Conservation (phyloP, 2,888 invertebrate species). For the Sarcophaga subvicina region DNA sequence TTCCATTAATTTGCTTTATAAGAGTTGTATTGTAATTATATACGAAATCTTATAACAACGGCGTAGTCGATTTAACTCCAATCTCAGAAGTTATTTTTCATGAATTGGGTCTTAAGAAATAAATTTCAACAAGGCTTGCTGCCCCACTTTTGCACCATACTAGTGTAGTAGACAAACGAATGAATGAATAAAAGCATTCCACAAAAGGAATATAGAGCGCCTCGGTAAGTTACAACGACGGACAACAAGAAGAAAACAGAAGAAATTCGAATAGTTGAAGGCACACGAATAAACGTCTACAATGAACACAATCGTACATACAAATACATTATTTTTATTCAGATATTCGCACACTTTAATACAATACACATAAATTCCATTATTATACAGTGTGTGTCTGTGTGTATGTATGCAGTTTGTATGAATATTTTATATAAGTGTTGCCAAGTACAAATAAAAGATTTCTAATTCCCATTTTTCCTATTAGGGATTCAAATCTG, state of each 20-base stretch:
- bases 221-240: slow-evolving; percentile 48
- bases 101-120: background rate
- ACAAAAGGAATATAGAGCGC: slow-evolving; percentile 24
- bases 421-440: slow-evolving; percentile 18
- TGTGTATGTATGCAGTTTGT: background rate
- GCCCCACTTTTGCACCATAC: background rate
- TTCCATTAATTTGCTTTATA: too few species aligned
- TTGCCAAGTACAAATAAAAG: background rate
- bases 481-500: too few species aligned
- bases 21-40: too few species aligned
- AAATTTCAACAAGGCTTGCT: background rate
- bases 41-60: too few species aligned
- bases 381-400: slow-evolving; percentile 29
- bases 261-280: slow-evolving; percentile 26
- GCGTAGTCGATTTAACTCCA: too few species aligned
- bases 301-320: slow-evolving; percentile 26
- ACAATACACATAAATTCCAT: slow-evolving; percentile 52
- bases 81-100: too few species aligned
- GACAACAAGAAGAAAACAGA: slow-evolving; percentile 25
- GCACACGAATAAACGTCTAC: background rate
- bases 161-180: background rate
- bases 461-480: too few species aligned
- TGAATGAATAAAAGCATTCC: background rate
- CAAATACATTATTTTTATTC: slow-evolving; percentile 8
- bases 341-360: slow-evolving; percentile 33